Percentiles rank a stretch among this genome's conserved stretches.
phyloP scores from a whole-genome alignment of 2,888 invertebrate species.

The Drosophila percnosoma region DNA sequence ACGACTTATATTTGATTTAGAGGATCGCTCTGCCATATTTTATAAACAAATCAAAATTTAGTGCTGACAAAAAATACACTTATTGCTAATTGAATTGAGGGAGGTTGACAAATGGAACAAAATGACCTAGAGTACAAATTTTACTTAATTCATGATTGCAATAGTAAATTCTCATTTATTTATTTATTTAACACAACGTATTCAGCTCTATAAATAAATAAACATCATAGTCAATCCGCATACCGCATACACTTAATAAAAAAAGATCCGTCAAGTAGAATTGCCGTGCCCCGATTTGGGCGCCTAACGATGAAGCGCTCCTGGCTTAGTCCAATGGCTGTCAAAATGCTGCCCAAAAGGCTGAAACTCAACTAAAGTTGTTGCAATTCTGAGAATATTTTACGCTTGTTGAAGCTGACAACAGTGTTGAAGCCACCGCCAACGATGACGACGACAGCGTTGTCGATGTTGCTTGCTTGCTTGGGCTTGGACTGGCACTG shows the following conservation, averaged over 20 bases:
- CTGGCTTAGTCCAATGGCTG: constrained; percentile 42
- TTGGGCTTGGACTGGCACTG: constrained; percentile 9
- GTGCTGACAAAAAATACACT: constrained; percentile 34
- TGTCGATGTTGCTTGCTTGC: constrained; percentile 29
- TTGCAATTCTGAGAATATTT: constrained; percentile 79
- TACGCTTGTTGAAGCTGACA: constrained; percentile 74
- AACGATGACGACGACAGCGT: constrained; percentile 45
- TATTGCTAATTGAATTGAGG: constrained; percentile 10
- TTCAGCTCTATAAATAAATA: neutral
- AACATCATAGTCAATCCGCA: neutral
- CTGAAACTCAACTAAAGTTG: constrained; percentile 65
- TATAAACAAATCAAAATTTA: constrained; percentile 27
- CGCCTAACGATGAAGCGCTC: constrained; percentile 13
- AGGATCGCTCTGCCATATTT: constrained; percentile 21
- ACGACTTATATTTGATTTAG: neutral
- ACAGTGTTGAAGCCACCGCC: constrained; percentile 71
- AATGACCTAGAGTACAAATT: neutral
- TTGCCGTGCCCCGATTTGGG: constrained; percentile 22
- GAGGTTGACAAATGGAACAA: neutral
- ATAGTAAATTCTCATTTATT: neutral
- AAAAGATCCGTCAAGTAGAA: neutral
- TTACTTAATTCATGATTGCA: neutral
- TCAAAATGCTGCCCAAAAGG: constrained; percentile 58
- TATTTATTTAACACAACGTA: neutral
- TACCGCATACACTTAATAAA: neutral